phyloP scores from a whole-genome alignment of 2,888 invertebrate species.

The Andrena praecox region DNA sequence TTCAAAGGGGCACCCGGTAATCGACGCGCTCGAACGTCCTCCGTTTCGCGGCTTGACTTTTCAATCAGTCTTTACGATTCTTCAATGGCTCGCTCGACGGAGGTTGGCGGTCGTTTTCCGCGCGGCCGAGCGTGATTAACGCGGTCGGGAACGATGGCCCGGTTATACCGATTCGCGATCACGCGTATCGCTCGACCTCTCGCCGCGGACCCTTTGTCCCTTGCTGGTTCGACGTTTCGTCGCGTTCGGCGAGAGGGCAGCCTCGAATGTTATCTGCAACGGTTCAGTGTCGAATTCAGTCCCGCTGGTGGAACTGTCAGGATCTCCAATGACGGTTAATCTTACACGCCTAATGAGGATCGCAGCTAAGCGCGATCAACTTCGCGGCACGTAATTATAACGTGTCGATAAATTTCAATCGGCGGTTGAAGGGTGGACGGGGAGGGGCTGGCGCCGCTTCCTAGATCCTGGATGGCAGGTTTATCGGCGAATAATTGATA shows the following conservation, averaged over 20 bases:
- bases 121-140: not conserved
- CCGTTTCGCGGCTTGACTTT: not conserved
- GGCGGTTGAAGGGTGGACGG: conserved; percentile 40
- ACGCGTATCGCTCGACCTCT: not conserved
- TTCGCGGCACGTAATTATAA: conserved; percentile 80
- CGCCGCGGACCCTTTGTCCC: not conserved
- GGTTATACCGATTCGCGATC: not conserved
- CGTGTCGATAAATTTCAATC: conserved; percentile 82
- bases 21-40: conserved; percentile 7
- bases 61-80: conserved; percentile 4
- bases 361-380: conserved; percentile 66
- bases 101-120: not conserved
- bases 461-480: conserved; percentile 75
- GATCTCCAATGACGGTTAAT: conserved; percentile 4
- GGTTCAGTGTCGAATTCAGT: no score
- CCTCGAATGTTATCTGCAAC: not conserved
- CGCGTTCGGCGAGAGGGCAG: no score
- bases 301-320: not conserved
- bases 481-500: conserved; percentile 77
- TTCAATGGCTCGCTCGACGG: not conserved
- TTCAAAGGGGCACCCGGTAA: conserved; percentile 17
- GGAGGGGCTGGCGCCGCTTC: conserved; percentile 52
- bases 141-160: not conserved
- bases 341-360: conserved; percentile 64
- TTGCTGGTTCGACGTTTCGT: not conserved